Evolutionary conservation across 2,888 invertebrate genomes (phyloP).

Genomic region (Andrena flavipes): DNA sequence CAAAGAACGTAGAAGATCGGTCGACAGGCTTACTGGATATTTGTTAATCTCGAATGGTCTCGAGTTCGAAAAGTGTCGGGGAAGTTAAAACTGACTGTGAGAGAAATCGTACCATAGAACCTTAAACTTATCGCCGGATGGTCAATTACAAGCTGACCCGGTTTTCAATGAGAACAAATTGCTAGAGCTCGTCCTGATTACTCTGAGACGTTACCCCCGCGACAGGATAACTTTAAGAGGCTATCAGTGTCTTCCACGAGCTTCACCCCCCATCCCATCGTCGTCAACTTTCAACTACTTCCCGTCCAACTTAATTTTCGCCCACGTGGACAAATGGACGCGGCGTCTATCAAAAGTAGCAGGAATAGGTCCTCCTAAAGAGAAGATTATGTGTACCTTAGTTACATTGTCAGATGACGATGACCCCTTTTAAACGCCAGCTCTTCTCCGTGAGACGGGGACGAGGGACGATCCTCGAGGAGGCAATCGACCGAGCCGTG

Average conservation of each 20-base stretch:
- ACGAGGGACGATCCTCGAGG: not conserved
- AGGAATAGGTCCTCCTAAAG: not conserved
- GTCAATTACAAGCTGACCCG: not conserved
- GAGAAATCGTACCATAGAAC: not conserved
- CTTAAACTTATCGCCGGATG: not conserved
- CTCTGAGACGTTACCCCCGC: too few species aligned
- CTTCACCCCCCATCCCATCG: too few species aligned
- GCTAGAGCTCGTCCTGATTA: not conserved
- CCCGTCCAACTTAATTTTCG: conserved; percentile 14
- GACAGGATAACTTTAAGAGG: not conserved
- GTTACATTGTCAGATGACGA: conserved; percentile 1
- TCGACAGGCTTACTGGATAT: too few species aligned
- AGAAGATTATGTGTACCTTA: not conserved
- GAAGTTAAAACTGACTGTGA: not conserved
- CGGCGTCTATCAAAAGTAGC: not conserved
- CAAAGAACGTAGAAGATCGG: too few species aligned
- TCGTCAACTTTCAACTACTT: not conserved
- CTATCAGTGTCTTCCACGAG: not conserved
- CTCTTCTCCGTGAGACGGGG: not conserved
- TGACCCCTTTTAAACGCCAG: not conserved
- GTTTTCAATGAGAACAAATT: not conserved
- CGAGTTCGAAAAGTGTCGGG: not conserved
- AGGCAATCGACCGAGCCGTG: not conserved
- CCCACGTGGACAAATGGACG: not conserved
- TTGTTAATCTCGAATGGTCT: too few species aligned